Base-by-base conservation (phyloP, 2,888 invertebrate genomes). In the Ochropleura leucogaster region DNA sequence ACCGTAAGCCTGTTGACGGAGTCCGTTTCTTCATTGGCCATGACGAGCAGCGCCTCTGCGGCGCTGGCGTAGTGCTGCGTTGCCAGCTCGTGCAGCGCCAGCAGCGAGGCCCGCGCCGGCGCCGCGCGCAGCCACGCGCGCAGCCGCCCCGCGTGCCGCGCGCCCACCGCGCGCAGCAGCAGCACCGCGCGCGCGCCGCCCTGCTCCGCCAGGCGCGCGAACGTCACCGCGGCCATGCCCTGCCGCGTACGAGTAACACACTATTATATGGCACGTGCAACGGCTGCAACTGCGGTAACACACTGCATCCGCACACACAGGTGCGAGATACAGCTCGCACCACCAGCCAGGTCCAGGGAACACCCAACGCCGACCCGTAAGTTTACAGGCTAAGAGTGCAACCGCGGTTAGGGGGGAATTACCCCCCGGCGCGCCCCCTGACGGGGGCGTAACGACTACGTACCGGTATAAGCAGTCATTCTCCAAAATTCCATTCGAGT, bases 1-100 rank as follows among this genome's bases (percentile, higher is more conserved):
- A 97, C 97, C 92, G 97, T 98, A 93, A 98, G 98, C 80, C 98
- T 96, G 1, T 96, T 95, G 0, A 98, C 96, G 60, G 97, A 97
- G 86, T 97, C 97, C 0, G 92, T 95, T 93, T 98, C 99, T 20
- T 96, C 82, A 4, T 67, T 63, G 6, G 90, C 91, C 63, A 89
- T 97, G 97, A 71, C 98, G 92, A 76, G 97, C 95, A 82, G 87
- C 77, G 88, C 82, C 55, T 30, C 73, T 10, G 89, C 88, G 42
- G 88, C 88, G 73, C 83, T 72, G 59, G 72, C 68, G 70, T 64
- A 53, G 12, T 67, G 84, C 12, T 72, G 77, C 77, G 59, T 74
- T 86, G 9, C 47, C 71, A 90, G 88, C 76, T 81, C 85, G 66
- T 80, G 92, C 87, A 87, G 86, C 69, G 91, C 89, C 65, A 77